Evolutionary conservation across 2,113 vertebrate species (phyloP).

Genomic region (Cryptotis parvus): DNA sequence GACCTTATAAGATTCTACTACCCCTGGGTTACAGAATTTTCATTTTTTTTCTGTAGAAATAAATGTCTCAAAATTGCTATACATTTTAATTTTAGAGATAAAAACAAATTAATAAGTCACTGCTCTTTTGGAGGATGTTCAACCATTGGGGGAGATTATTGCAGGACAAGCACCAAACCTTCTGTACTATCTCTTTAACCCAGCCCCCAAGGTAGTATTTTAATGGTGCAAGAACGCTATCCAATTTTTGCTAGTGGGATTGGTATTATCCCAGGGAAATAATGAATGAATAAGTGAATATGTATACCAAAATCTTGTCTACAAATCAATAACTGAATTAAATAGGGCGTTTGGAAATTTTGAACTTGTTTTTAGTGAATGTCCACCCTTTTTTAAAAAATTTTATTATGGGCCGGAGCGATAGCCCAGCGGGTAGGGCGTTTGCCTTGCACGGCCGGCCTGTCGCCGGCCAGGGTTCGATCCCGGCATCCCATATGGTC

Average conservation of each 20-base stretch:
- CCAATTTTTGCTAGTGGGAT: too few species aligned
- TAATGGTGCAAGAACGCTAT: too few species aligned
- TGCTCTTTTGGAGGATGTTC: neutral
- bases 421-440: too few species aligned
- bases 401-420: too few species aligned
- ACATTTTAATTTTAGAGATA: neutral
- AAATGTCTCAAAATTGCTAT: neutral
- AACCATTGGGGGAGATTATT: too few species aligned
- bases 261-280: too few species aligned
- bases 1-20: neutral
- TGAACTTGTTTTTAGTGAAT: neutral
- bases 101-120: neutral
- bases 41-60: neutral
- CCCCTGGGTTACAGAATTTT: neutral
- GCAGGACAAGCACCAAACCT: too few species aligned
- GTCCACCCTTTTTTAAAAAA: neutral
- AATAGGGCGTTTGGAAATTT: neutral
- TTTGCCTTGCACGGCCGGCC: too few species aligned
- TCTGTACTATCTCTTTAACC: too few species aligned
- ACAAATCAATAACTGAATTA: neutral
- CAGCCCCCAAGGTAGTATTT: too few species aligned
- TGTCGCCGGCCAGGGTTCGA: too few species aligned
- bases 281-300: neutral
- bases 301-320: neutral
- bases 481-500: too few species aligned